Evolutionary conservation across 2,888 invertebrate genomes (phyloP), one percentile per base, ranked within the genome.

Genomic region (Noctua janthe): DNA sequence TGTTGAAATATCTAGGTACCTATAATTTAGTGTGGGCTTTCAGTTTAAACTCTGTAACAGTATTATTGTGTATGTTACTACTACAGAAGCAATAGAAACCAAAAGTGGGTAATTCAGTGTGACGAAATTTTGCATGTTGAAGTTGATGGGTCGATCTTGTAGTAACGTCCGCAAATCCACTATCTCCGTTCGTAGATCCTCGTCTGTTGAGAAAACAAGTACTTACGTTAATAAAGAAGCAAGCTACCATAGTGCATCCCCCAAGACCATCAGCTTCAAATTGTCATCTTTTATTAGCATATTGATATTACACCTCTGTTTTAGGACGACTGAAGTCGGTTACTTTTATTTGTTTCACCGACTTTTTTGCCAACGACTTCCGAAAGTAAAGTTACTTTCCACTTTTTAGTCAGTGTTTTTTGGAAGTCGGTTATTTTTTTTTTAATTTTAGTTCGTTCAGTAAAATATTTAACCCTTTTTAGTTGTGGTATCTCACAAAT

Each of bases 11-110:
- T 59, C 29, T 59, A 59, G 10, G n/a, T 29, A 62, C 62, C 35
- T 64, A 64, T 66, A 66, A 20, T 66, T 64, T 66, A 66, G 20
- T 39, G 35, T 20, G 17, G 15, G n/a, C n/a, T 47, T 62, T 82
- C 62, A 84, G 64, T 74, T 91, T 20, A 92, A 80, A 84, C 87
- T 95, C 87, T 96, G 96, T 76, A 96, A 78, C 66, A 96, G 85
- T 89, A 96, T 96, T 47, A 96, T 95, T 0, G 95, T 94, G 81
- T 96, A 96, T 1, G 96, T 96, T 35, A 94, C 94, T 35, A 95
- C 94, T 5, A 94, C 94, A 3, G 96, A 96, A 10, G 94, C 89
- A n/a, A 94, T 92, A 43, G 96, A 96, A 2, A 93, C 88, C 4
- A 96, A 89, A 47, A 95, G 88, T 1, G 93, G 91, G 81, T 95